phyloP scores from a whole-genome alignment of 2,888 invertebrate genomes.

The Geophilus truncorum region DNA sequence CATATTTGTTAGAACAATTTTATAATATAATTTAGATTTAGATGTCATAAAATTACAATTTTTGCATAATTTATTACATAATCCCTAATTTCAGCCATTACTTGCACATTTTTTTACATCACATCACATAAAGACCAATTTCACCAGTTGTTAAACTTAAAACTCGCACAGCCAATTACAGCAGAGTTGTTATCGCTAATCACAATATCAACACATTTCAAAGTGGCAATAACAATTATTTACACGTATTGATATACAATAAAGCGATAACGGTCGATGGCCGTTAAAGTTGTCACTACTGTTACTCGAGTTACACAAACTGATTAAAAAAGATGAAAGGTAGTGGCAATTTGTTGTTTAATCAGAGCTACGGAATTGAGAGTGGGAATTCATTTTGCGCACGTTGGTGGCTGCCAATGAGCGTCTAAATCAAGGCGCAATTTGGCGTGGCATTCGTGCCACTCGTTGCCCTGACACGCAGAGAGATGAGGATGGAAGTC shows the following conservation, averaged over 20 bases:
- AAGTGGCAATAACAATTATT: neutral
- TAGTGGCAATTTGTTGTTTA: neutral
- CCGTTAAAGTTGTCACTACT: neutral
- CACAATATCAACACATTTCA: neutral
- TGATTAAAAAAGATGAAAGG: neutral
- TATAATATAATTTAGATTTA: too few species aligned
- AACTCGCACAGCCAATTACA: neutral
- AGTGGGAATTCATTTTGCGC: conserved; percentile 12
- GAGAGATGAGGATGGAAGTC: neutral
- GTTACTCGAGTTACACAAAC: neutral
- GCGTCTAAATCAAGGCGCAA: conserved; percentile 25
- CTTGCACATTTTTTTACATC: too few species aligned
- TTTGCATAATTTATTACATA: too few species aligned
- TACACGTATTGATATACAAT: neutral
- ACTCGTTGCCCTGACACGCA: conserved; percentile 7
- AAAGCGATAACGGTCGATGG: neutral
- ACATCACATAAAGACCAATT: neutral
- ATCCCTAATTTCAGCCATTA: too few species aligned
- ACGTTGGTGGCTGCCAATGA: conserved; percentile 11
- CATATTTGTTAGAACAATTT: too few species aligned
- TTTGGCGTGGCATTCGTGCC: neutral
- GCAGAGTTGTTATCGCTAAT: conserved; percentile 5
- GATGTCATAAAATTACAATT: too few species aligned
- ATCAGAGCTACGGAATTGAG: neutral
- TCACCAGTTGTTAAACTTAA: neutral